Evolutionary conservation across 2,113 vertebrate species (phyloP).

Genomic region (Gobiocypris rarus): DNA sequence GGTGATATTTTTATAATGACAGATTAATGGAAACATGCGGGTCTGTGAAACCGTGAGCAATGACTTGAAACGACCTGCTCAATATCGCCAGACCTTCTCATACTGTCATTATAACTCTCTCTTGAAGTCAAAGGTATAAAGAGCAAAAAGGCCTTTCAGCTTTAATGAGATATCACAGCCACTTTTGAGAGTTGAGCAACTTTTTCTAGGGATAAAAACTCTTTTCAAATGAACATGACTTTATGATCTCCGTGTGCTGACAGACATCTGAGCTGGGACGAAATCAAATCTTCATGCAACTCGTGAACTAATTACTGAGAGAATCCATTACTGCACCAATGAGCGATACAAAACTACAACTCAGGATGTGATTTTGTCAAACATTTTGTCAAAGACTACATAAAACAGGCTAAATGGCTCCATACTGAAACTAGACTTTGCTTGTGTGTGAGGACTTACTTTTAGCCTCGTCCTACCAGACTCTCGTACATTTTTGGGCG

Average conservation of each 20-base stretch:
- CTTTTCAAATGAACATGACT: neutral
- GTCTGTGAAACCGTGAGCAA: neutral
- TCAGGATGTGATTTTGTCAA: neutral
- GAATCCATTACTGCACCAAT: neutral
- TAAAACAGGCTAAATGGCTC: neutral
- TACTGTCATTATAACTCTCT: neutral
- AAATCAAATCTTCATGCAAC: neutral
- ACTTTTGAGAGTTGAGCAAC: neutral
- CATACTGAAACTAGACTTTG: neutral
- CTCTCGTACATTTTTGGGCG: no score
- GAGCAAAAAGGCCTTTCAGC: neutral
- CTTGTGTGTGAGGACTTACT: neutral
- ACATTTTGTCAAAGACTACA: neutral
- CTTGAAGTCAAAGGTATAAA: neutral
- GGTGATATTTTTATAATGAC: neutral
- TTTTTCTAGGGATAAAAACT: neutral
- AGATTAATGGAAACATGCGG: neutral
- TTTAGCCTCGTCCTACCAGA: no score
- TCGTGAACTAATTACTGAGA: slow-evolving; percentile 2
- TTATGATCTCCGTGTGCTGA: neutral
- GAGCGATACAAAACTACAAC: neutral
- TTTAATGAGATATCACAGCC: slow-evolving; percentile 22
- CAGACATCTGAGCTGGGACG: neutral
- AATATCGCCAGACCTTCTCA: neutral
- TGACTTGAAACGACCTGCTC: neutral